Conservation (phyloP, 2,888 invertebrate species). For the Sminthurinus aureus region DNA sequence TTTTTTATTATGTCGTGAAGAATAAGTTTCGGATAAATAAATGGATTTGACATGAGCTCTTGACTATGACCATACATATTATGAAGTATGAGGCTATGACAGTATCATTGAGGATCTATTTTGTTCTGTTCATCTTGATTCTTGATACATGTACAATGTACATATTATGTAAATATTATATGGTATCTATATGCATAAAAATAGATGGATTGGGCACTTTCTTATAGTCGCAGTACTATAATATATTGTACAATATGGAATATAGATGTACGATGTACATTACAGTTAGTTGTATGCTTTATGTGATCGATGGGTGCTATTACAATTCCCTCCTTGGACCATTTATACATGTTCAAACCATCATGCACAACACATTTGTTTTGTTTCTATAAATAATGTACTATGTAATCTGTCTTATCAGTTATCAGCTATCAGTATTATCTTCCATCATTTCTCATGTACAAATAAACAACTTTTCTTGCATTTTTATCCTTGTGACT, state of each 20-base stretch:
- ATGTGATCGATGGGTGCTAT: slow-evolving; percentile 37
- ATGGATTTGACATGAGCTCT: slow-evolving; percentile 42
- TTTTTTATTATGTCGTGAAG: slow-evolving; percentile 29
- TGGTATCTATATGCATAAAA: no score
- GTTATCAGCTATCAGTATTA: background rate
- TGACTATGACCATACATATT: slow-evolving; percentile 23
- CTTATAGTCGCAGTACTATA: no score
- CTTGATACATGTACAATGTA: background rate
- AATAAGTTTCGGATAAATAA: slow-evolving; percentile 30
- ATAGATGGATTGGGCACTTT: no score
- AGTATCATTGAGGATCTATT: background rate
- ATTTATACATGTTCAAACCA: slow-evolving; percentile 31
- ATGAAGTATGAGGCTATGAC: background rate
- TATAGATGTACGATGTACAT: background rate
- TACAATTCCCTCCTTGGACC: slow-evolving; percentile 11
- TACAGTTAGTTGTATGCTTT: background rate
- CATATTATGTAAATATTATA: no score
- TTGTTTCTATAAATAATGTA: background rate
- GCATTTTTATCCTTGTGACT: no score
- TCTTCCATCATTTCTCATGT: background rate
- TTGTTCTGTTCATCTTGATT: background rate
- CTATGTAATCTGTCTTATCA: background rate
- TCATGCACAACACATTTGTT: slow-evolving; percentile 19
- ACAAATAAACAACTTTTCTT: background rate
- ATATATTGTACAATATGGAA: no score